Evolutionary conservation across 2,888 invertebrate species (phyloP), one percentile per base, ranked within the genome.

Genomic region (Scrobipalpa costella): DNA sequence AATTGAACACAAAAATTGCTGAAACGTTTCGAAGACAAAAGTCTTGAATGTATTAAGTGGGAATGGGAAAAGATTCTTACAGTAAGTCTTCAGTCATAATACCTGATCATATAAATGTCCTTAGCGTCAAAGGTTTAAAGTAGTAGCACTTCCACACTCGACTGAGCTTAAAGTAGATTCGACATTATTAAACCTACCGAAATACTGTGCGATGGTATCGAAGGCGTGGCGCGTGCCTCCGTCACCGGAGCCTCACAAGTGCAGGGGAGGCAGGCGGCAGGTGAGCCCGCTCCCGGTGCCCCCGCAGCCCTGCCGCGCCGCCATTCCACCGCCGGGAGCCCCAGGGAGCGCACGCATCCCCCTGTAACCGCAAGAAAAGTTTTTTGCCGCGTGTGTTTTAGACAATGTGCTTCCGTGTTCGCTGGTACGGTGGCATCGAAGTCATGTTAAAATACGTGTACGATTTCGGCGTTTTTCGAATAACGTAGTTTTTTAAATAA

Each of bases 181-280:
- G 40, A n/a, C 40, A 40, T 40, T 40, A 40, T 40, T 13, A 2
- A 40, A n/a, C 40, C 13, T 11, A n/a, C 40, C 13, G 3, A 40
- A 3, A 40, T n/a, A 40, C n/a, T n/a, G n/a, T 13, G 40, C 40
- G 40, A 40, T 40, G 13, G 40, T 40, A 40, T 40, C 40, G 40
- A 65, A 64, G 68, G 68, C 68, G 68, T 65, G 72, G 70, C 70
- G 73, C 70, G 70, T 71, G 73, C 60, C 44, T 19, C 13, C 52
- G 21, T 52, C 19, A 9, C 27, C 27, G 55, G 33, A 33, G 86
- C 91, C 90, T 84, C 86, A 86, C 91, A 88, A 89, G 87, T 89
- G 89, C 86, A 80, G 68, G 68, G 66, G 72, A 36, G 65, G 61
- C 19, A 47, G 57, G 15, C 19, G 17, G 17, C 19, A 50, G 19